phyloP scores from a whole-genome alignment of 2,888 invertebrate species.

The Bedellia somnulentella region DNA sequence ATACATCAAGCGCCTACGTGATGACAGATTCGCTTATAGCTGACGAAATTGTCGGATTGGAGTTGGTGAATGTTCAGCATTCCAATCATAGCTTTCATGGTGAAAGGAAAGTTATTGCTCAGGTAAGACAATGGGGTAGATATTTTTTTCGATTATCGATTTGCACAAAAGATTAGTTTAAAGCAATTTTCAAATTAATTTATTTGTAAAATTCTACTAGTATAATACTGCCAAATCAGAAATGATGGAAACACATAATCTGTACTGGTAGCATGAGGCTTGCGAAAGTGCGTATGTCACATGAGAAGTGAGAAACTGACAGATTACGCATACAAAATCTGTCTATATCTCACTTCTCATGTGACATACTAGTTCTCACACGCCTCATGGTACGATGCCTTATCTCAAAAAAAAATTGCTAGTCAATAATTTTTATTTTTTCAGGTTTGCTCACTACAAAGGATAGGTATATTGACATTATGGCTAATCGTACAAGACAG shows the following conservation, averaged over 20 bases:
- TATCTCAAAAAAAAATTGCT: too few species aligned
- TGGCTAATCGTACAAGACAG: slow-evolving; percentile 44
- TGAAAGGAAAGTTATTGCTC: slow-evolving; percentile 23
- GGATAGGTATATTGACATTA: slow-evolving; percentile 30
- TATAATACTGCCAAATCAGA: neutral
- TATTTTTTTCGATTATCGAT: neutral
- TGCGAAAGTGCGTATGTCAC: too few species aligned
- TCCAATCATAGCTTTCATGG: slow-evolving; percentile 13
- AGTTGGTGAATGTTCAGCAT: slow-evolving; percentile 18
- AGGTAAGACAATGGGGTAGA: slow-evolving; percentile 16
- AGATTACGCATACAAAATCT: too few species aligned
- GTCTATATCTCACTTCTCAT: too few species aligned
- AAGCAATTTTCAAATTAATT: neutral
- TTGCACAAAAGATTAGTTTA: neutral
- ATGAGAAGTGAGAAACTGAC: too few species aligned
- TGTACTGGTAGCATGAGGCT: too few species aligned
- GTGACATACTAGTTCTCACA: too few species aligned
- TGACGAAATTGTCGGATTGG: slow-evolving; percentile 26
- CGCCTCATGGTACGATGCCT: too few species aligned
- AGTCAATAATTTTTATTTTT: too few species aligned
- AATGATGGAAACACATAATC: neutral
- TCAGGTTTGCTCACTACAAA: slow-evolving; percentile 36
- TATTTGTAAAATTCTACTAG: neutral
- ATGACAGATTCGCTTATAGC: slow-evolving; percentile 14
- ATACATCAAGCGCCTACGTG: slow-evolving; percentile 31